phyloP scores from a whole-genome alignment of 2,113 vertebrate species.

The Apistogramma diplotaenia region DNA sequence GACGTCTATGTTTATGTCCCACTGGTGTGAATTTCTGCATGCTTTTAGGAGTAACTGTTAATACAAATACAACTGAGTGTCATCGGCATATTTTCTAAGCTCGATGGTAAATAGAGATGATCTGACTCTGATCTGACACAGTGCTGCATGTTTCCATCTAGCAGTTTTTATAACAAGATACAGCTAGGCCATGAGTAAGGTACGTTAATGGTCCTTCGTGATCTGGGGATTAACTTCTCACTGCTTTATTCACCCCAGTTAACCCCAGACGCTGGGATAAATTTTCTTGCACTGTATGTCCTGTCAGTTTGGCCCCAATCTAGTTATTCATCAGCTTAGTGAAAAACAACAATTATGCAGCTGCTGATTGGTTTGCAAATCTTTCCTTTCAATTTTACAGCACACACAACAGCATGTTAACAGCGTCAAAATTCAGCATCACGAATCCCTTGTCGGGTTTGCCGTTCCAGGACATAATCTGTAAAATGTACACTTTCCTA shows the following conservation, averaged over 20 bases:
- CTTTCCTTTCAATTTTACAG: not conserved
- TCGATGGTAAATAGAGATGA: not conserved
- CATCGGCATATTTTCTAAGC: not conserved
- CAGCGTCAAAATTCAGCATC: not conserved
- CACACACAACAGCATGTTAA: not conserved
- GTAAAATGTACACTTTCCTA: not conserved
- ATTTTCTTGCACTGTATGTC: conserved; percentile 2
- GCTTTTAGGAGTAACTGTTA: not conserved
- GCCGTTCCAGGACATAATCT: not conserved
- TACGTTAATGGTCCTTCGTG: conserved; percentile 16
- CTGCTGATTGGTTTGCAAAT: not conserved
- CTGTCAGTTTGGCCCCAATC: conserved; percentile 28
- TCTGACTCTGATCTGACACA: not conserved
- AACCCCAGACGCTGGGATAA: conserved; percentile 23
- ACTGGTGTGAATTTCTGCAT: not conserved
- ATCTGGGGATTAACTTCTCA: conserved; percentile 44
- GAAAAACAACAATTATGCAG: not conserved
- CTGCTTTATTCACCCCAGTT: conserved; percentile 34
- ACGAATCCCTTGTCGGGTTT: not conserved
- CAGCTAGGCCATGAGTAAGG: conserved; percentile 1
- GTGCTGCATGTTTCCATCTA: not conserved
- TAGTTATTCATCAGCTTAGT: conserved; percentile 8
- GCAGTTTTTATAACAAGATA: not conserved
- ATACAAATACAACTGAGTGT: not conserved
- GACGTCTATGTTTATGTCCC: not conserved